Conservation (phyloP, 2,888 invertebrate genomes). For the Heliothis peltigera region DNA sequence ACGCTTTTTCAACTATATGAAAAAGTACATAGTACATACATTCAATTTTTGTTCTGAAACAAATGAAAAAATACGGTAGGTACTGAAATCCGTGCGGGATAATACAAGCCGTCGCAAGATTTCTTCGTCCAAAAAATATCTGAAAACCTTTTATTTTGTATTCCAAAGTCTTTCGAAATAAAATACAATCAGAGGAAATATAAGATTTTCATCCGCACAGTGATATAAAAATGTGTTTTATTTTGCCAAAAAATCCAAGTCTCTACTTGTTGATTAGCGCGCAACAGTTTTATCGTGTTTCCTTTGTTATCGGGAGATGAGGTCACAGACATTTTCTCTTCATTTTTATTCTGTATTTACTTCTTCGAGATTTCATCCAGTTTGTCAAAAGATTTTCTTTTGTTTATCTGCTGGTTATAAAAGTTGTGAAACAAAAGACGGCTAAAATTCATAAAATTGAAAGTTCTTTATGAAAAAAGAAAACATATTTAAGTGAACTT, state of each 20-base stretch:
- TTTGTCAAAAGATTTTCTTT: constrained; percentile 6
- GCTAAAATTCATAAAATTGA: not conserved
- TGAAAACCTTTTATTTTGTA: constrained; percentile 18
- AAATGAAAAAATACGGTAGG: not conserved
- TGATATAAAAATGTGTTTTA: constrained; percentile 23
- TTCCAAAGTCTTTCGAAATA: not conserved
- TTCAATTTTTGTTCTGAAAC: not conserved
- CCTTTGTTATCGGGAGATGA: constrained; percentile 64
- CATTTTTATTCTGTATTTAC: constrained; percentile 13
- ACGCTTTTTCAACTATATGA: not conserved
- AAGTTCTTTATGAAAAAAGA: not conserved
- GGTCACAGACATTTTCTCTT: constrained; percentile 2
- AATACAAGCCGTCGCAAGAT: constrained; percentile 8
- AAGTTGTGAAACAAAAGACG: not conserved
- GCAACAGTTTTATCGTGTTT: constrained; percentile 74
- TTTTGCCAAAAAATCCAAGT: constrained; percentile 29
- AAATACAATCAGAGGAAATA: constrained; percentile 2
- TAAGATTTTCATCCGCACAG: constrained; percentile 35
- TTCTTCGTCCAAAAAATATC: constrained; percentile 10
- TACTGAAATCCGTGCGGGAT: not conserved
- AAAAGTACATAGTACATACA: not conserved
- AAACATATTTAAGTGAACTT: not conserved
- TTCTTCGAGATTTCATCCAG: not conserved
- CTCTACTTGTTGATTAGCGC: constrained; percentile 81
- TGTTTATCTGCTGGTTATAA: constrained; percentile 3